Evolutionary conservation across 2,797 vertebrate genomes (phyloP), one percentile per base, ranked within the genome.

Genomic region (Hydrolagus colliei): DNA sequence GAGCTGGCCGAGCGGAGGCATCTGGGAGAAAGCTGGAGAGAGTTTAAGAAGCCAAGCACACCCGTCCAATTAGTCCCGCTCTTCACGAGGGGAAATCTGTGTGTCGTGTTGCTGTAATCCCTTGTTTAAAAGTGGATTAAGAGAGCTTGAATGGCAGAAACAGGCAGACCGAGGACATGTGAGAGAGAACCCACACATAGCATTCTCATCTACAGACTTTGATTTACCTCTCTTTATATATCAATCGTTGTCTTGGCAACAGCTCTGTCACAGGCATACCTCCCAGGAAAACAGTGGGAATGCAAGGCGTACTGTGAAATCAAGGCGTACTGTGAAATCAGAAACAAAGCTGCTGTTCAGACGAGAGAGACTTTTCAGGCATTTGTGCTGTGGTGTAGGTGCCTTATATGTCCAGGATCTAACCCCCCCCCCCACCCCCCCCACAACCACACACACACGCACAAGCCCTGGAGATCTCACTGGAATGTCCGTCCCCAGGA

Each of bases 231-330:
- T 61, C 14, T 84, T 84, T 84, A 52, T 32, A 71, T 71, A 84
- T 68, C 32, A 71, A 67, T 84, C 41, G 79, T 84, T 63, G 71
- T 67, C 79, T 84, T 84, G 79, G 79, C 79, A 84, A 84, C 79
- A 67, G 65, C 79, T 84, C 65, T 84, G 27, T 68, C 32, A 41
- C 65, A 68, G 65, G 52, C 79, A 84, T 84, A 71, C 79, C 79
- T 84, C 65, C n/a, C 65, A 52, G 6, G 65, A 84, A 84, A 67
- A 84, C 20, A 35, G 68, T 16, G 41, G 9, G 71, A 63, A 8
- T 14, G 14, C 63, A 82, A 65, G 62, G 61, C 61, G 41, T 82
- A n/a, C 65, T 41, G 68, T 82, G 35, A 82, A 82, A 67, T 80
- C 35, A 27, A 65, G 62, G 61, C 61, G 41, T 82, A n/a, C 65